Evolutionary conservation across 2,797 vertebrate species (phyloP), one percentile per base, ranked within the genome.

Genomic region (Ibycter americanus): DNA sequence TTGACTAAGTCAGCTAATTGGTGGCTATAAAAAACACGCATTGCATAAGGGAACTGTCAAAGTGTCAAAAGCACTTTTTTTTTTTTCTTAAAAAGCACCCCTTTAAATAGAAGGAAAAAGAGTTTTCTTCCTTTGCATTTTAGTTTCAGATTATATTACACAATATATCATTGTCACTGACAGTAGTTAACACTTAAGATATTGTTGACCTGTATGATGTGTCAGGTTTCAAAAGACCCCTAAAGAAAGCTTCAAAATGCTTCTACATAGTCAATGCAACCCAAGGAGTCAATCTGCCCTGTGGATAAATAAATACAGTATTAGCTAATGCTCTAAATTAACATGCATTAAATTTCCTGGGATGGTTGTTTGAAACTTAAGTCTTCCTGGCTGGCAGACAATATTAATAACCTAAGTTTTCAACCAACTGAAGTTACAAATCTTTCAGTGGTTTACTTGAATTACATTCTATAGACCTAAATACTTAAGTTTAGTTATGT

Each of bases 261-360:
- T 96, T 86, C 88, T 73, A 89, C 90, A 59, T 12, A 96, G 90
- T 83, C 70, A 92, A 63, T 87, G 79, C 79, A 97, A 96, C 54
- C 81, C 79, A 96, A 97, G 90, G 51, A 96, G 76, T 80, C 94
- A 89, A 88, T 91, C 70, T 92, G 82, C 34, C 67, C 62, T 46
- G 87, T 71, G 77, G 61, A 93, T 83, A 97, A 96, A 97, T 96
- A 95, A 94, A 94, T 97, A 90, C 10, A 20, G 54, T 62, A 95
- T 96, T 96, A 97, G 90, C 84, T 96, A 97, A 97, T 92, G 76
- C 58, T 91, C 97, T 92, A 97, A 97, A 88, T 96, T 97, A 96
- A 92, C 87, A 52, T 67, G 94, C 90, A 97, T 58, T 94, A 84
- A 70, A 47, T 94, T 93, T 92, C 80, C 85, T 89, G 34, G 54